Conservation (phyloP, 2,888 invertebrate species). For the Orthosia gracilis region DNA sequence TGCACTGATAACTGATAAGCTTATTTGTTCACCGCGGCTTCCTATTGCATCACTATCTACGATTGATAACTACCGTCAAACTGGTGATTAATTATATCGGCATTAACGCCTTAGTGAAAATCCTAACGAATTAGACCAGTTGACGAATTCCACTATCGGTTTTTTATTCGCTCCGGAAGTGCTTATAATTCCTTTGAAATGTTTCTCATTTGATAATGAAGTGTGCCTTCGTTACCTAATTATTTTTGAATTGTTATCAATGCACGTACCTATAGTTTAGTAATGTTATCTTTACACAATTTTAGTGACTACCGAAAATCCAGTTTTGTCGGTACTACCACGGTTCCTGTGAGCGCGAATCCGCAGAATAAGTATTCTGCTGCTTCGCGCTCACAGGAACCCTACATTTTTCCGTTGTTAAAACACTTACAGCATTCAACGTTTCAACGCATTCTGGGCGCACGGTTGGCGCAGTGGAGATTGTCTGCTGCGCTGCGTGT, state of each 20-base stretch:
- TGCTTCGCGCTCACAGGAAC: neutral
- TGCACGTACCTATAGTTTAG: neutral
- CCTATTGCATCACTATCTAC: slow-evolving; percentile 71
- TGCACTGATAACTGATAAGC: slow-evolving; percentile 64
- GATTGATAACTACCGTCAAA: slow-evolving; percentile 7
- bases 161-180: slow-evolving; percentile 15
- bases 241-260: neutral
- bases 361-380: no score
- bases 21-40: slow-evolving; percentile 60
- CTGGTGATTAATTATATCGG: slow-evolving; percentile 18
- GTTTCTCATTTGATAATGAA: slow-evolving; percentile 18
- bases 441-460: no score
- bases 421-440: no score
- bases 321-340: neutral
- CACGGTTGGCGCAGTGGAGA: no score
- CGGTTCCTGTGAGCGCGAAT: no score
- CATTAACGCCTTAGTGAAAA: slow-evolving; percentile 15
- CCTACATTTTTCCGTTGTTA: no score
- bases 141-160: slow-evolving; percentile 11
- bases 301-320: neutral
- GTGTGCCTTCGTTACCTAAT: slow-evolving; percentile 18
- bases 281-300: neutral
- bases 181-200: slow-evolving; percentile 23
- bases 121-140: neutral
- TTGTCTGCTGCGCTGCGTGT: no score